Base-by-base conservation (phyloP, 2,113 vertebrate species). In the Heterotis niloticus region DNA sequence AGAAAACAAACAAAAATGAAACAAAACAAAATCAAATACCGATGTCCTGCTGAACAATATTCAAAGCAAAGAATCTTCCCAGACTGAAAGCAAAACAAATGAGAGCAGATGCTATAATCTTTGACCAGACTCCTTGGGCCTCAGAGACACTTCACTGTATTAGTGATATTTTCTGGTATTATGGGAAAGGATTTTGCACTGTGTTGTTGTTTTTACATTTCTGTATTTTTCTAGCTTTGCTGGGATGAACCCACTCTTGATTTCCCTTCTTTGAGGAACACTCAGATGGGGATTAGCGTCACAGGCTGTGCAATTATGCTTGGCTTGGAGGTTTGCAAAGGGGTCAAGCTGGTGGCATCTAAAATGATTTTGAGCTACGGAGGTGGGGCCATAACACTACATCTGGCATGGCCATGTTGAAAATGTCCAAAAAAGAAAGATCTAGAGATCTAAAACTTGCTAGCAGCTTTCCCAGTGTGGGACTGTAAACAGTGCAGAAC, bases 1-100 rank as follows among this genome's bases (percentile, higher is more conserved):
- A 44, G 23, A 59, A 69, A 59, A 64, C 59, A 62, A 75, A 75
- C 56, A 59, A 66, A 56, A 66, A 52, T 28, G 10, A 24, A 20
- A 69, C 64, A 68, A 78, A 69, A 69, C 71, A 52, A 78, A 78
- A 78, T 67, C 34, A 78, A 78, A 78, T 54, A 68, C 51, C 1
- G 65, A n/a, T 51, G 56, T 59, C 65, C 76, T 11, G 52, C 76
- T 59, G 52, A 57, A 78, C 20, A 23, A 26, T 28, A 68, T 34
- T 69, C 65, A 59, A 78, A 68, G 65, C 64, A 26, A 17, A 68
- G 65, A 23, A 59, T 78, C 51, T 78, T 78, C 76, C 65, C 76
- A 78, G 76, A 68, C 76, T 29, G 51, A 29, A 68, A 68, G 11
- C 23, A 78, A 78, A 78, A 78, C 65, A 78, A 74, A 29, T 13